Percentiles rank a stretch among this genome's conserved stretches.
phyloP scores from a whole-genome alignment of 2,113 vertebrate species.

The Tyto alba region DNA sequence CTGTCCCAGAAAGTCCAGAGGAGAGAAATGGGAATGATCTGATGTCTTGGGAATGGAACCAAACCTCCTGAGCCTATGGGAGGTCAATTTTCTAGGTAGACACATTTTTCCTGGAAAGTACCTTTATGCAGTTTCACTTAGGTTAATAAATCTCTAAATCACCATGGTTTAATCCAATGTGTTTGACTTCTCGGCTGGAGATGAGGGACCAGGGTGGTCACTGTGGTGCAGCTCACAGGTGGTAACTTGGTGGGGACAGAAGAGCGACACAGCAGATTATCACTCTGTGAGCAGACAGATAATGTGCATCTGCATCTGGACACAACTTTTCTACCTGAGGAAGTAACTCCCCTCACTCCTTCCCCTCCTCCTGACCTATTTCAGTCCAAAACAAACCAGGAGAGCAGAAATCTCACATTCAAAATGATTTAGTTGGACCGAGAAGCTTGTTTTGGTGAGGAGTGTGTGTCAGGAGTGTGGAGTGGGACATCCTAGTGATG shows the following conservation, averaged over 20 bases:
- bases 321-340: not conserved
- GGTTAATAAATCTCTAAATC: not conserved
- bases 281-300: not conserved
- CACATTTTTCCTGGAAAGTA: not conserved
- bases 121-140: not conserved
- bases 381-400: not conserved
- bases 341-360: not conserved
- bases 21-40: not conserved
- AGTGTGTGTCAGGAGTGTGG: fast-evolving
- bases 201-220: not conserved
- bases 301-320: not conserved
- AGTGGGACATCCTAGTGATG: not conserved
- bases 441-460: not conserved
- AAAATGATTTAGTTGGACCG: not conserved
- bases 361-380: not conserved
- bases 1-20: not conserved
- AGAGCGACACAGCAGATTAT: not conserved
- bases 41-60: not conserved
- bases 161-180: not conserved
- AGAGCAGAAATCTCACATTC: not conserved
- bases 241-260: not conserved
- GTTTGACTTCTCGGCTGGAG: not conserved
- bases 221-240: not conserved
- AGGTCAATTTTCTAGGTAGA: not conserved
- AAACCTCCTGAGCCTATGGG: not conserved